Conservation (phyloP, 2,797 vertebrate species). For the Lepus townsendii region DNA sequence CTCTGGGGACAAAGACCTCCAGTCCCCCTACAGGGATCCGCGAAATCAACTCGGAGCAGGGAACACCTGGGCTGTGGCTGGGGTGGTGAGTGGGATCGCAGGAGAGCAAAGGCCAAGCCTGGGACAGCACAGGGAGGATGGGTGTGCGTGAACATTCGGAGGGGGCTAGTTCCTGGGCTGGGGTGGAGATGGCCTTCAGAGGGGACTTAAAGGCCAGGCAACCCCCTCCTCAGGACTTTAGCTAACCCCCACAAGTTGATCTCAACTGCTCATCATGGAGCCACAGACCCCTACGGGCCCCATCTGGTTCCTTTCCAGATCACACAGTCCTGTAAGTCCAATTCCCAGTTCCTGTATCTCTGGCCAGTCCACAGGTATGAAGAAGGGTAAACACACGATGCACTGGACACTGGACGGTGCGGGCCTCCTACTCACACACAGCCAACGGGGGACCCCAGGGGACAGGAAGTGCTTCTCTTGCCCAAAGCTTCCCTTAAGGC, state of each 20-base stretch:
- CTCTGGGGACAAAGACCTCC: background rate
- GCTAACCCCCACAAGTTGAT: background rate
- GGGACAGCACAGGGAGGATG: background rate
- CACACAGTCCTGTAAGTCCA: background rate
- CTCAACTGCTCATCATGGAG: no score
- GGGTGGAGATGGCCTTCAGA: accelerated
- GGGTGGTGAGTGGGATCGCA: no score
- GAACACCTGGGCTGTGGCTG: background rate
- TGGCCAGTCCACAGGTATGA: background rate
- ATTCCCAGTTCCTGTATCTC: background rate
- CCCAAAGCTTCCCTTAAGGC: background rate
- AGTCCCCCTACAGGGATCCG: no score
- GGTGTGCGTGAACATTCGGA: background rate
- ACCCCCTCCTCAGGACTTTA: background rate
- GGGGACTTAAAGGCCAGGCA: background rate
- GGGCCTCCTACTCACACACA: background rate
- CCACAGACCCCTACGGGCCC: background rate
- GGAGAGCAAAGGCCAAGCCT: background rate
- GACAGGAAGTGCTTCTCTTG: background rate
- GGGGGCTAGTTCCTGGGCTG: background rate
- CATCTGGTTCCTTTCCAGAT: background rate
- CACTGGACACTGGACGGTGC: background rate
- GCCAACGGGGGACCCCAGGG: no score
- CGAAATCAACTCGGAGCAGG: no score
- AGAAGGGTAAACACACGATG: background rate